Percentiles rank a stretch among this genome's conserved stretches.
These are phyloP conservation scores for Pelvicachromis taeniatus DNA, from an alignment of 2,113 vertebrate genomes.

Conservation along the genomic window DNA sequence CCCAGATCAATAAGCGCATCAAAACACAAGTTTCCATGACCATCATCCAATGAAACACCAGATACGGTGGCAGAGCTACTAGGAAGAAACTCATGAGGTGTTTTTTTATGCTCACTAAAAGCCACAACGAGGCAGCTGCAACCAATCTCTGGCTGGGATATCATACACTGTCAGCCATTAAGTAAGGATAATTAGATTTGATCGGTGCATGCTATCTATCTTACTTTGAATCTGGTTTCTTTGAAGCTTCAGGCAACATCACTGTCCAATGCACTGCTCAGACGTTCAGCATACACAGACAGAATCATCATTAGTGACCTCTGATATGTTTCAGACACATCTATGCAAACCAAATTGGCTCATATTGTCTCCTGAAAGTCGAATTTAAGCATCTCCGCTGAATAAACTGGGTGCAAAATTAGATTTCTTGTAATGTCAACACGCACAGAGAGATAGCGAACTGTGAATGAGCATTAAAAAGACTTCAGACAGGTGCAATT, in stretches of 20 bases:
- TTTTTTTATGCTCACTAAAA: background rate
- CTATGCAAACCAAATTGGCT: background rate
- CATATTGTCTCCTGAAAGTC: background rate
- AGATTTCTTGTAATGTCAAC: background rate
- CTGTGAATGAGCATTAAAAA: background rate
- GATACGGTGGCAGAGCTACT: background rate
- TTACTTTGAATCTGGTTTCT: background rate
- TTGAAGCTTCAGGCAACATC: background rate
- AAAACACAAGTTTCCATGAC: constrained; percentile 16
- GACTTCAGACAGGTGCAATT: background rate
- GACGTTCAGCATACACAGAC: background rate
- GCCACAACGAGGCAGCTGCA: background rate
- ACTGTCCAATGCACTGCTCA: background rate
- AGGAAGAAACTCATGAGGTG: constrained; percentile 7
- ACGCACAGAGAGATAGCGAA: background rate
- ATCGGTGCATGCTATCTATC: background rate
- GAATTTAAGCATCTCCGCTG: background rate
- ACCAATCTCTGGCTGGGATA: background rate
- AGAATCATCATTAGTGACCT: background rate
- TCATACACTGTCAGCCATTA: background rate
- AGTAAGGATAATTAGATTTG: constrained; percentile 4
- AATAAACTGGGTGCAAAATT: background rate
- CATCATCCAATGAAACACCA: background rate
- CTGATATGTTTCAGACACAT: background rate
- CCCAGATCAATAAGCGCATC: constrained; percentile 50